Evolutionary conservation across 1,140 invertebrate species (phyloP), one percentile per base, ranked within the genome.

Genomic region (Aphidius ervi): DNA sequence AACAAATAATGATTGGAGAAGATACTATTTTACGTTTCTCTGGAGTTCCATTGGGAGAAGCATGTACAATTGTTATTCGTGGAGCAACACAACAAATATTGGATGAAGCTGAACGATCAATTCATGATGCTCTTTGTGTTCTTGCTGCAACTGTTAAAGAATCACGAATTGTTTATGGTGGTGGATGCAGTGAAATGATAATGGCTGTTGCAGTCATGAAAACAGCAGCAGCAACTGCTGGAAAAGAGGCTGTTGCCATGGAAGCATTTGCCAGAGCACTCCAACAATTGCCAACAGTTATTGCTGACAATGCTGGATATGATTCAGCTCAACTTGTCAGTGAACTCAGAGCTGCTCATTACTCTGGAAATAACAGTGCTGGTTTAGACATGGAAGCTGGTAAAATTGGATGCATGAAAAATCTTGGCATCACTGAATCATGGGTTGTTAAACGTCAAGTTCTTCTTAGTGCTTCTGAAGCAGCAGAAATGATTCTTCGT

Each of bases 21-120:
- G 97, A 99, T 71, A 93, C 90, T 58, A 81, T 99, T 23, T 79
- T 99, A 45, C 90, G 95, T 69, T 99, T 99, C 80, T 94, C 93
- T 47, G 97, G 95, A 47, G 95, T 99, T 40, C 86, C 89, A 58
- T 74, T 97, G 58, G 97, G 97, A 37, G 93, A 99, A 76, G 98
- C 98, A 6, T 99, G 98, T 77, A 97, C 95, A 0, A 87, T 99
- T 66, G 90, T 99, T 0, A 89, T 99, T 57, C 88, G 98, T 61
- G 98, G 97, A 57, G 96, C 98, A n/a, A 99, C 98, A 5, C 91
- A 98, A 74, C 98, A 99, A 81, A 99, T 99, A 70, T 85, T 99
- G 9, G 97, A 99, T 71, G 98, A 99, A 81, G 97, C 98, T 3
- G 97, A 99, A 68, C 85, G 98, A 48, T 99, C 97, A 1, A 77